phyloP scores from a whole-genome alignment of 64 coral and sea anemone species.

The Pocillopora damicornis region DNA sequence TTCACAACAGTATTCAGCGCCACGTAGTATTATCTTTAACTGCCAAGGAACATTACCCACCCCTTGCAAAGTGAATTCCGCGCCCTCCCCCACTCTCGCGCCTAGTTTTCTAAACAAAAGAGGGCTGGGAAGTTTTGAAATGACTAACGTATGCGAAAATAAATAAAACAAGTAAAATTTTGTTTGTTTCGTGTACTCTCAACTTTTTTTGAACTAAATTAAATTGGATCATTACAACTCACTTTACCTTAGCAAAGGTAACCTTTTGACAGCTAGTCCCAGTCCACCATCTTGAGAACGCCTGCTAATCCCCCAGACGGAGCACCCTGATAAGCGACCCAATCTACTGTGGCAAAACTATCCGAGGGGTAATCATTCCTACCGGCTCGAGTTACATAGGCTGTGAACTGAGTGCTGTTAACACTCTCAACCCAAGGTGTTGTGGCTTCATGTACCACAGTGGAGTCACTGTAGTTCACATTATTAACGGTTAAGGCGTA shows the following conservation, averaged over 20 bases:
- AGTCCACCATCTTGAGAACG: not conserved
- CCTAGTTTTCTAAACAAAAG: too few relatives aligned
- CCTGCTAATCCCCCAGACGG: slow-evolving; percentile 27
- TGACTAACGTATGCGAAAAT: too few relatives aligned
- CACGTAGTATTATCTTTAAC: too few relatives aligned
- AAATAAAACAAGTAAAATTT: not conserved
- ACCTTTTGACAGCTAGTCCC: slow-evolving; percentile 18
- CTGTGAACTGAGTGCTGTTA: slow-evolving; percentile 15
- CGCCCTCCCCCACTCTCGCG: too few relatives aligned
- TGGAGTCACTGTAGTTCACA: not conserved
- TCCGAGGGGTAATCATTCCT: slow-evolving; percentile 18
- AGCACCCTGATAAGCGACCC: slow-evolving; percentile 18
- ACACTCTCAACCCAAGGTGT: slow-evolving; percentile 54
- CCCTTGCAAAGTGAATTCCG: too few relatives aligned
- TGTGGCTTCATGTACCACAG: slow-evolving; percentile 39
- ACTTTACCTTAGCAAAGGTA: not conserved
- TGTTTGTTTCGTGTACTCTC: not conserved
- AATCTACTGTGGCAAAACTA: slow-evolving; percentile 41
- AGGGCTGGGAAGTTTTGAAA: too few relatives aligned
- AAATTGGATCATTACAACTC: not conserved
- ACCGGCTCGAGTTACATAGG: not conserved
- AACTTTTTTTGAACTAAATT: not conserved
- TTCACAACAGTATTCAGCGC: too few relatives aligned
- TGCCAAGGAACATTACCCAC: too few relatives aligned
- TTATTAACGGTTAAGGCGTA: slow-evolving; percentile 59